Conservation (phyloP, 2,113 vertebrate genomes). For the Ictalurus furcatus region DNA sequence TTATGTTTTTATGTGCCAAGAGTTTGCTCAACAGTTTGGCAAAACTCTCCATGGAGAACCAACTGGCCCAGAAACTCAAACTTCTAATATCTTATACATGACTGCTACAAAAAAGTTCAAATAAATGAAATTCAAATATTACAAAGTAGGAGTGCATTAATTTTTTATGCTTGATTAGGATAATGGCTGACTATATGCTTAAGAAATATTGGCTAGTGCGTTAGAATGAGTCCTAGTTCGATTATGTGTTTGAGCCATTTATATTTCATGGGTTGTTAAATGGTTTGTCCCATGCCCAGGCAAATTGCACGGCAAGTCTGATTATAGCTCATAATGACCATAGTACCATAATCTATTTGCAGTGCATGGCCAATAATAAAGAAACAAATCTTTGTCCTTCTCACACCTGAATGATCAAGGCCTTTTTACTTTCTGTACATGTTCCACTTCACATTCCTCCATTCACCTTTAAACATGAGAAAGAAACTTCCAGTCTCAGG, state of each 20-base stretch:
- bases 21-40: not conserved
- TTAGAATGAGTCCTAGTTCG: not conserved
- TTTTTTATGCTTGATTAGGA: not conserved
- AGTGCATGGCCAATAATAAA: constrained; percentile 2
- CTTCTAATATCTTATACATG: not conserved
- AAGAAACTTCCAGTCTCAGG: not conserved
- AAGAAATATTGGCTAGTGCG: not conserved
- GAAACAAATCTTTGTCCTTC: not conserved
- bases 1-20: not conserved
- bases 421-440: not conserved
- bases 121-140: not conserved
- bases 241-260: not conserved
- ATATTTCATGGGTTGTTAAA: not conserved
- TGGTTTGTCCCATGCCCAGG: not conserved
- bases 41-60: not conserved
- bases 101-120: not conserved
- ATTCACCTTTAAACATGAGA: not conserved
- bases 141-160: not conserved
- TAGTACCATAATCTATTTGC: constrained; percentile 2
- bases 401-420: constrained; percentile 14
- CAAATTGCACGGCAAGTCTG: not conserved
- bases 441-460: not conserved
- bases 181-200: not conserved
- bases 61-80: not conserved
- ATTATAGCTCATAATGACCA: constrained; percentile 1